A percentile compares a stretch with the other conserved stretches of the same genome.
Conservation (phyloP, 2,888 invertebrate genomes). For the Drosophila setosimentum region DNA sequence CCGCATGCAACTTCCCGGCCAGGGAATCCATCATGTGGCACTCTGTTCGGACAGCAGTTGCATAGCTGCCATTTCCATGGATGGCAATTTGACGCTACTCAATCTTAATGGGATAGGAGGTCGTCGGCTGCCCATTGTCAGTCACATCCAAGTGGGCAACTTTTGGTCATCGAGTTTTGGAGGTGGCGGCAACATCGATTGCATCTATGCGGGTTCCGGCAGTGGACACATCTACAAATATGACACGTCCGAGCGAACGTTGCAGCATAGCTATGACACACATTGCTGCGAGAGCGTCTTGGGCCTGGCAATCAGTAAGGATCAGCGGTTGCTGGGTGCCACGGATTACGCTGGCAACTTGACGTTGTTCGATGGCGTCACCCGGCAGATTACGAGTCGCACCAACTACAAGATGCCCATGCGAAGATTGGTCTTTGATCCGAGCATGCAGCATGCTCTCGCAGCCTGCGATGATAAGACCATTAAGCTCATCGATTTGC, state of each 20-base stretch:
- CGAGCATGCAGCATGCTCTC: neutral
- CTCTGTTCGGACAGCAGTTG: conserved; percentile 36
- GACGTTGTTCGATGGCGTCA: conserved; percentile 36
- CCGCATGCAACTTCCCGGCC: conserved; percentile 23
- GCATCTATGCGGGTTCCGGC: conserved; percentile 44
- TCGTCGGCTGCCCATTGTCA: conserved; percentile 22
- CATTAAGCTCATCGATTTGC: conserved; percentile 43
- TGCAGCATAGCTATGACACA: conserved; percentile 39
- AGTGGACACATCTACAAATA: conserved; percentile 37
- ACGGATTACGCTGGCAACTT: conserved; percentile 37
- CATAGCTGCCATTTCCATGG: conserved; percentile 42
- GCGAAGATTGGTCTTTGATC: conserved; percentile 32
- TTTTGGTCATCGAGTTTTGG: conserved; percentile 48
- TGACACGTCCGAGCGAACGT: conserved; percentile 15
- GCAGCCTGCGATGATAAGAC: conserved; percentile 52
- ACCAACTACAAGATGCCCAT: conserved; percentile 19
- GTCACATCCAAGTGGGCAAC: conserved; percentile 29
- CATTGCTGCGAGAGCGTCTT: conserved; percentile 27
- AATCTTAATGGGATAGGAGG: conserved; percentile 12
- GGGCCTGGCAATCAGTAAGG: conserved; percentile 28
- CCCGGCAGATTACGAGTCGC: conserved; percentile 30
- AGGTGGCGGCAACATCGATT: conserved; percentile 1
- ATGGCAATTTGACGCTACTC: conserved; percentile 39
- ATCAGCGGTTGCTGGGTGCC: conserved; percentile 28
- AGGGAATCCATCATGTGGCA: conserved; percentile 43